phyloP scores from a whole-genome alignment of 2,797 vertebrate genomes.

The Nyctalus aviator region DNA sequence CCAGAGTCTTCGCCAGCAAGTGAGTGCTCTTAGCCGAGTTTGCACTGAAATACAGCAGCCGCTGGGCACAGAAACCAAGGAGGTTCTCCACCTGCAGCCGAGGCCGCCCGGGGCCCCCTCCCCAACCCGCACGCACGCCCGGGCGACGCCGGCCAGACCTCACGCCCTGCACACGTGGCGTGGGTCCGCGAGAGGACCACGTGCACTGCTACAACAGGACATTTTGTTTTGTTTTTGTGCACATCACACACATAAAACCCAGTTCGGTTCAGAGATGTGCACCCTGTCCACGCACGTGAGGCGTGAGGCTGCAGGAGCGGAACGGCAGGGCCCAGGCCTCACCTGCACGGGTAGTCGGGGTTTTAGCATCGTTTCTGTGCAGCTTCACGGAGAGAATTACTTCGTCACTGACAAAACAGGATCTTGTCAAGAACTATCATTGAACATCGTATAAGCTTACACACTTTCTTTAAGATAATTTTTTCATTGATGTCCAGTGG shows the following conservation, averaged over 20 bases:
- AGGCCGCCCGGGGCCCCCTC: neutral
- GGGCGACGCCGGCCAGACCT: neutral
- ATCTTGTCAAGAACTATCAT: neutral
- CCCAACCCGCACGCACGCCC: neutral
- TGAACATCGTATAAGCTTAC: neutral
- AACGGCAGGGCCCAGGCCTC: neutral
- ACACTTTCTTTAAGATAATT: neutral
- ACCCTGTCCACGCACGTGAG: neutral
- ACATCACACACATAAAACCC: neutral
- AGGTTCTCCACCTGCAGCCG: neutral
- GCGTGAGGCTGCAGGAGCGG: neutral
- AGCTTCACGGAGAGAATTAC: neutral
- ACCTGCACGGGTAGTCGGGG: accelerated
- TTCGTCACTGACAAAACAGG: neutral
- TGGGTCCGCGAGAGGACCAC: neutral
- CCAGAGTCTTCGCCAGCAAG: slow-evolving; percentile 37
- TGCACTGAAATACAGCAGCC: neutral
- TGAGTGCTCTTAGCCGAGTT: slow-evolving; percentile 29
- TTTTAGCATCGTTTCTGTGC: neutral
- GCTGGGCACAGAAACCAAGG: neutral
- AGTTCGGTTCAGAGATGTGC: neutral
- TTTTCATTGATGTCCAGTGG: too few species aligned
- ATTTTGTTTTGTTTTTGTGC: neutral
- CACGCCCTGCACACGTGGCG: too few species aligned
- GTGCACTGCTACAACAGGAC: neutral